phyloP scores from a whole-genome alignment of 2,888 invertebrate species.

The Timema podura region DNA sequence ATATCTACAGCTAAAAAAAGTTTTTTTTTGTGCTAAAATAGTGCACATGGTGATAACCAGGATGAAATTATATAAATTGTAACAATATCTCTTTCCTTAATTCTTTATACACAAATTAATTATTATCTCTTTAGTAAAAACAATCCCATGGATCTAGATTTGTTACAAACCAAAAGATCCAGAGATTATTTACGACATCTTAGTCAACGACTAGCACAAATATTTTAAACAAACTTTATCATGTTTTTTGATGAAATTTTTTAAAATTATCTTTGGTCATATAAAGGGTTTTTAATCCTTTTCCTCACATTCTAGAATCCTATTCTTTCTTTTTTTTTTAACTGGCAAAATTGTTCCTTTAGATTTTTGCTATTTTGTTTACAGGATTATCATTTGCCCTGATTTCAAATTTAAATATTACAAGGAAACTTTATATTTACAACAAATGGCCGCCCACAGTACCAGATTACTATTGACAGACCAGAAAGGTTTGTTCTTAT shows the following conservation, averaged over 20 bases:
- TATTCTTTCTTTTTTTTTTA: no score
- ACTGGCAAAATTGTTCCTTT: no score
- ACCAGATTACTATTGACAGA: no score
- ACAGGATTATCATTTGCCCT: slow-evolving; percentile 7
- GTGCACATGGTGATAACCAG: slow-evolving; percentile 24
- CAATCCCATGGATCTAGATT: slow-evolving; percentile 18
- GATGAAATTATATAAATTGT: slow-evolving; percentile 29
- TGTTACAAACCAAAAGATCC: background rate
- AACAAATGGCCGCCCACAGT: no score
- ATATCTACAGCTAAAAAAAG: slow-evolving; percentile 26
- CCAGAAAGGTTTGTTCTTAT: no score
- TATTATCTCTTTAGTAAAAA: slow-evolving; percentile 18
- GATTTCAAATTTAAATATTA: slow-evolving; percentile 17
- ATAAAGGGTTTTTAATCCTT: slow-evolving; percentile 17
- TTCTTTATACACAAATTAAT: slow-evolving; percentile 19
- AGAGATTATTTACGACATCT: slow-evolving; percentile 19
- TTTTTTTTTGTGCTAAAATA: slow-evolving; percentile 26
- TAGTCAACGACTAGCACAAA: slow-evolving; percentile 31
- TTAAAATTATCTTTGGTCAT: slow-evolving; percentile 29
- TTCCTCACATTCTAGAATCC: background rate
- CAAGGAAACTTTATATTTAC: slow-evolving; percentile 20
- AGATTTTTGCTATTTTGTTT: no score
- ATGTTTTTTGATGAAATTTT: slow-evolving; percentile 18
- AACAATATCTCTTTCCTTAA: slow-evolving; percentile 25
- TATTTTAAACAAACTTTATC: slow-evolving; percentile 28